These are phyloP conservation scores for Tapera naevia DNA, from an alignment of 2,797 vertebrate species.

Conservation along the genomic window DNA sequence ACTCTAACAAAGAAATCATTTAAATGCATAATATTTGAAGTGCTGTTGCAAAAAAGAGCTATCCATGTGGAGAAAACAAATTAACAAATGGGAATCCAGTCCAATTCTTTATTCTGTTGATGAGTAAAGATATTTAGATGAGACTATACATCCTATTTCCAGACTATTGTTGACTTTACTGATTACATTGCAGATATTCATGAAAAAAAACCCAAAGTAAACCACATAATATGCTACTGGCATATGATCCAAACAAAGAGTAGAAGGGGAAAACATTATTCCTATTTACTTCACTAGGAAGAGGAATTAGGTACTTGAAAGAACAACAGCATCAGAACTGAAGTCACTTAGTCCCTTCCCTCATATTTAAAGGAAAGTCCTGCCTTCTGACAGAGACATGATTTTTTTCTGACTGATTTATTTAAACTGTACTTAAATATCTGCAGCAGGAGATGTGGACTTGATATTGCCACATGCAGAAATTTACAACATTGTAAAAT, in stretches of 20 bases:
- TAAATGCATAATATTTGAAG: neutral
- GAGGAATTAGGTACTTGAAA: neutral
- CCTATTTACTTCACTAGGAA: neutral
- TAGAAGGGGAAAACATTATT: neutral
- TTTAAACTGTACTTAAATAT: neutral
- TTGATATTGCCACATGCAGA: neutral
- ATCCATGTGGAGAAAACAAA: constrained; percentile 38
- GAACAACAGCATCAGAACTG: neutral
- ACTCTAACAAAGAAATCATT: neutral
- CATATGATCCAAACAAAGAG: neutral
- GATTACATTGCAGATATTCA: constrained; percentile 3
- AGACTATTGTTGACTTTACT: neutral
- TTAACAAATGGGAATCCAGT: constrained; percentile 23
- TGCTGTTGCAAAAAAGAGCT: neutral
- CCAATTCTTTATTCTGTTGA: neutral
- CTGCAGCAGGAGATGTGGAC: neutral
- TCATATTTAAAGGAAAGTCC: neutral
- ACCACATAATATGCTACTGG: neutral
- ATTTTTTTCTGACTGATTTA: neutral
- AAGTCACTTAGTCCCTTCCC: neutral
- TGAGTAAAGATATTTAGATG: constrained; percentile 1
- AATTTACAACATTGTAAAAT: neutral
- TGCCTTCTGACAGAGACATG: neutral
- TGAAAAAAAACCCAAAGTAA: neutral
- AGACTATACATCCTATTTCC: neutral